Percentiles rank a stretch among this genome's conserved stretches.
Conservation (phyloP, 2,888 invertebrate genomes). For the Drosophila anomalata region DNA sequence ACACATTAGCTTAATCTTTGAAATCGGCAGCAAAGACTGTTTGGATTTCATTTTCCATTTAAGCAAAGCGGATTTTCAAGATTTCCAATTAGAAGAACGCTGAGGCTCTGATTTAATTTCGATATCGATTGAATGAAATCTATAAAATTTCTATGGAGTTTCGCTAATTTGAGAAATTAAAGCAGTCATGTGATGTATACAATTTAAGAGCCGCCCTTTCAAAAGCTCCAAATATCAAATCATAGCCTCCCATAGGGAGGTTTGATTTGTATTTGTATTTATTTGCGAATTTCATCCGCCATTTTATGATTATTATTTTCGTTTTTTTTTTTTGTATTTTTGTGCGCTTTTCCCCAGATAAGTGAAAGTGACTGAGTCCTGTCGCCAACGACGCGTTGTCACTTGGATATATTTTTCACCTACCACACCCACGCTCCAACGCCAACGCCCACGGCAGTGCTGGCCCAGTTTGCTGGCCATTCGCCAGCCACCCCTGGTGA, state of each 20-base stretch:
- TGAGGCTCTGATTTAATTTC: background rate
- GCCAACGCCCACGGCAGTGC: slow-evolving; percentile 10
- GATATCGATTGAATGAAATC: background rate
- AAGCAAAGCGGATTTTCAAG: background rate
- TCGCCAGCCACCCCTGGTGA: slow-evolving; percentile 46
- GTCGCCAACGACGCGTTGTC: slow-evolving; percentile 32
- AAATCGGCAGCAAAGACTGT: slow-evolving; percentile 4
- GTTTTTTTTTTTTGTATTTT: slow-evolving; percentile 6
- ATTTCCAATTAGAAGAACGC: background rate
- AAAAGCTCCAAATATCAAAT: background rate
- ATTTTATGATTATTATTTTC: slow-evolving; percentile 54
- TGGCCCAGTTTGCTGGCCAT: slow-evolving; percentile 22
- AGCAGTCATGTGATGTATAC: background rate
- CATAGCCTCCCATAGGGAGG: slow-evolving; percentile 7
- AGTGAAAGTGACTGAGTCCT: slow-evolving; percentile 45
- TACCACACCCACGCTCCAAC: slow-evolving; percentile 46
- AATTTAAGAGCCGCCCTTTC: background rate
- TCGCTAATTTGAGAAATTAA: background rate
- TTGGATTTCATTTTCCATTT: slow-evolving; percentile 1
- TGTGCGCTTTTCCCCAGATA: slow-evolving; percentile 7
- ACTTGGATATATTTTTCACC: slow-evolving; percentile 51
- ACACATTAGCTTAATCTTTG: slow-evolving; percentile 12
- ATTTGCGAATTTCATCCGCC: slow-evolving; percentile 44
- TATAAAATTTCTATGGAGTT: background rate
- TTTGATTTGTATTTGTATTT: slow-evolving; percentile 54